These are phyloP conservation scores for Myotis myotis DNA, from an alignment of 2,797 vertebrate species.

Conservation along the genomic window DNA sequence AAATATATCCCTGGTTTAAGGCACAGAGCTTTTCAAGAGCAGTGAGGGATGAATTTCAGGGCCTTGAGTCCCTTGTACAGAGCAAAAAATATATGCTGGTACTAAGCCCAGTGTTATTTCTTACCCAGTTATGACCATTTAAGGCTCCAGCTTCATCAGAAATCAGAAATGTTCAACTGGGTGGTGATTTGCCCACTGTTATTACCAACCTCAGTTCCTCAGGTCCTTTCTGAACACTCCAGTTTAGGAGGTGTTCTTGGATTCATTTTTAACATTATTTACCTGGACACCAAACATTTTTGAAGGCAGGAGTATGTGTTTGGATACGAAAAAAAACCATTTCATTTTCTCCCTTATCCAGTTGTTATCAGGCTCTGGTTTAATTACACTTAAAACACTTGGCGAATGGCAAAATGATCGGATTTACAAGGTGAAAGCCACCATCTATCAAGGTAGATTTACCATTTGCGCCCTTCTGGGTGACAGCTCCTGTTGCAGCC, in stretches of 20 bases:
- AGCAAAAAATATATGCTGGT: neutral
- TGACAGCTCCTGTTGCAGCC: neutral
- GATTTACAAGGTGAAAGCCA: neutral
- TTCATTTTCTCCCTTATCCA: neutral
- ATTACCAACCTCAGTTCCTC: neutral
- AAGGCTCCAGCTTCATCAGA: neutral
- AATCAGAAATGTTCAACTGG: neutral
- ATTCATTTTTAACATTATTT: constrained; percentile 8
- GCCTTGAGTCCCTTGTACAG: neutral
- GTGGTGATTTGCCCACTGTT: neutral
- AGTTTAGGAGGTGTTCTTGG: neutral
- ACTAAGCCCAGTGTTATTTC: neutral
- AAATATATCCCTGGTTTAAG: neutral
- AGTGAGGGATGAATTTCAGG: neutral
- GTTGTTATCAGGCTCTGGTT: neutral
- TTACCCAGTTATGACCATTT: neutral
- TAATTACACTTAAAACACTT: neutral
- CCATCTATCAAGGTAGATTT: neutral
- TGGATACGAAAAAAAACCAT: neutral
- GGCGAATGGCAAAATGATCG: neutral
- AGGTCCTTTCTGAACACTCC: neutral
- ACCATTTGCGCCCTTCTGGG: neutral
- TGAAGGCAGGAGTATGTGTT: neutral
- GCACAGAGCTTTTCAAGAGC: neutral
- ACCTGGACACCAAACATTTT: neutral